Conservation (phyloP, 2,888 invertebrate genomes). For the Lutraria lutraria region DNA sequence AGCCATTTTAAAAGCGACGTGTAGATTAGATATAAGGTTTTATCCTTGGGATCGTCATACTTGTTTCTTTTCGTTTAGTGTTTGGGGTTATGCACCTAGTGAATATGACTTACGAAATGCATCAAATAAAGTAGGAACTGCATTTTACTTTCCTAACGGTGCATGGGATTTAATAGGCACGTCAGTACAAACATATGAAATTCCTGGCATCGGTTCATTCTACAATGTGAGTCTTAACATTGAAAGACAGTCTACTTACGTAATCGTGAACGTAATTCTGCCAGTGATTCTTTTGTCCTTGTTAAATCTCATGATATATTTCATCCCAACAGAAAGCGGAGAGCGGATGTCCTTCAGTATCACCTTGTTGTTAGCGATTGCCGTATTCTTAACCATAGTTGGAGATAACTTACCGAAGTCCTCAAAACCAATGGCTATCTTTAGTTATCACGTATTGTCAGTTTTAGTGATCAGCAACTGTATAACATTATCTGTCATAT, state of each 20-base stretch:
- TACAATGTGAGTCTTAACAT: not conserved
- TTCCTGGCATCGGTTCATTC: not conserved
- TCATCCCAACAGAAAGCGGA: not conserved
- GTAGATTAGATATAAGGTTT: slow-evolving; percentile 6
- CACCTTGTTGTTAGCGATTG: slow-evolving; percentile 18
- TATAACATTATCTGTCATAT: not conserved
- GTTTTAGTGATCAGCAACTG: not conserved
- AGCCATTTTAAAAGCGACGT: not conserved
- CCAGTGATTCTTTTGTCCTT: slow-evolving; percentile 7
- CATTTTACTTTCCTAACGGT: not conserved
- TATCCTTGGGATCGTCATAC: slow-evolving; percentile 18
- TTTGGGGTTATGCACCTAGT: not conserved
- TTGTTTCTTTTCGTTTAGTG: not conserved
- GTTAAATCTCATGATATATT: not conserved
- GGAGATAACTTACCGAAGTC: slow-evolving; percentile 23
- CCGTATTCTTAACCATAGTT: slow-evolving; percentile 30
- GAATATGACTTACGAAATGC: not conserved
- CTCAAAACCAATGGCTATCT: slow-evolving; percentile 25
- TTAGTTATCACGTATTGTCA: not conserved
- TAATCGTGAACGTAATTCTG: not conserved
- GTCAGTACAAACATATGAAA: not conserved
- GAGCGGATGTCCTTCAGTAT: slow-evolving; percentile 20
- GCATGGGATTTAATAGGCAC: not conserved
- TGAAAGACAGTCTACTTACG: not conserved
- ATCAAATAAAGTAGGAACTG: not conserved